A percentile compares a stretch with the other conserved stretches of the same genome.
Conservation (phyloP, 2,888 invertebrate genomes). For the Mesochorus sp. region DNA sequence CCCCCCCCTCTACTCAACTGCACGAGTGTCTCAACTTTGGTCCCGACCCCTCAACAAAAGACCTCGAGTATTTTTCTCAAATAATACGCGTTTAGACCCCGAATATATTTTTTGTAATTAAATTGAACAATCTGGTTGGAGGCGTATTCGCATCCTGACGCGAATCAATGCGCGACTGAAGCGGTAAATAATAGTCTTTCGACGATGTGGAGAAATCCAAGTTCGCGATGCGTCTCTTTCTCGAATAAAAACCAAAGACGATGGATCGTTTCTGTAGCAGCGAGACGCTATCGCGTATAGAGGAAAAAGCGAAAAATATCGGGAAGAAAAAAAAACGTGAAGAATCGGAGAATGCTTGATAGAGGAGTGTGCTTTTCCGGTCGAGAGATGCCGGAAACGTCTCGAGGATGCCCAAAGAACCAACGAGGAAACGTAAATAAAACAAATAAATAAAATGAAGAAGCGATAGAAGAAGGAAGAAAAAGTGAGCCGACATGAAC, state of each 20-base stretch:
- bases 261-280: constrained; percentile 13
- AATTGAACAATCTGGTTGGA: too few relatives aligned
- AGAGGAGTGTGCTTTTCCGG: constrained; percentile 43
- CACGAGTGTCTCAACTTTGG: too few relatives aligned
- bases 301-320: not conserved
- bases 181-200: not conserved
- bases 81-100: too few relatives aligned
- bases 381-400: constrained; percentile 45
- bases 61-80: too few relatives aligned
- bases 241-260: constrained; percentile 17
- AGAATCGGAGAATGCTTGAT: constrained; percentile 27
- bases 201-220: not conserved
- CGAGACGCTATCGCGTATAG: constrained; percentile 14
- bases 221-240: not conserved
- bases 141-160: too few relatives aligned
- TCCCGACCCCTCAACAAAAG: too few relatives aligned
- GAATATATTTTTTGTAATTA: too few relatives aligned
- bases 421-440: constrained; percentile 29
- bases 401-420: constrained; percentile 17
- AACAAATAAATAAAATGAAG: constrained; percentile 9
- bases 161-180: not conserved
- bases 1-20: too few relatives aligned
- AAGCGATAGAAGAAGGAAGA: not conserved
- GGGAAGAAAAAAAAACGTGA: not conserved
- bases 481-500: not conserved